Evolutionary conservation across 1,140 invertebrate genomes (phyloP), one percentile per base, ranked within the genome.

Genomic region (Trachymyrmex septentrionalis): DNA sequence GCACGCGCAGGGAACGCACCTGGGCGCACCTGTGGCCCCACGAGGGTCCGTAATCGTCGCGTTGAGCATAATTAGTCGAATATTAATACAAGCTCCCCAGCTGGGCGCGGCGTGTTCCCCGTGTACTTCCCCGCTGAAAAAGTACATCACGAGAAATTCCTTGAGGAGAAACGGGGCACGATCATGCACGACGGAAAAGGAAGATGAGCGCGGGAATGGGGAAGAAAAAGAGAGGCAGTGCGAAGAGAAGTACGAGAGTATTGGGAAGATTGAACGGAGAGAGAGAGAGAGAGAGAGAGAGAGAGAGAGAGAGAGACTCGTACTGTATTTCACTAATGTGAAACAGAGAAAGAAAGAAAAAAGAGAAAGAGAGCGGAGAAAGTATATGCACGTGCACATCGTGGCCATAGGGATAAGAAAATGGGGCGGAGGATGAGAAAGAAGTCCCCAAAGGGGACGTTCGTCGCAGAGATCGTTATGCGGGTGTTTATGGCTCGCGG

Each of bases 401-500:
- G 61, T 61, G 44, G 2, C n/a, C 19, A 14, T 16, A 24, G 59
- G 66, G 48, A 30, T 64, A 27, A 50, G 61, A 81, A 69, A 78
- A 57, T 7, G 38, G 53, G 5, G 24, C 27, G 30, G 59, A 27
- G 48, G 16, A 53, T 16, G 64, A 30, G 30, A 63, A 63, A 19
- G 44, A 12, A 50, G 59, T 80, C 66, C 57, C 66, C 53, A 24
- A 55, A 67, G 72, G 63, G 63, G 38, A 53, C 73, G 53, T 86
- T 90, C 61, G 64, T 75, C 75, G 80, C 61, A 59, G 85, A 69
- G 86, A 67, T 91, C 88, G 87, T 93, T 92, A 91, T 89, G 89
- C 91, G 92, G 93, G 92, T 92, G 91, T 92, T 92, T 93, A 92
- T 93, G 91, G 86, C 71, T 91, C 76, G 86, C 85, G 50, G 78